A percentile compares a stretch with the other conserved stretches of the same genome.
Evolutionary conservation across 2,113 vertebrate genomes (phyloP).

Genomic region (Myodes glareolus): DNA sequence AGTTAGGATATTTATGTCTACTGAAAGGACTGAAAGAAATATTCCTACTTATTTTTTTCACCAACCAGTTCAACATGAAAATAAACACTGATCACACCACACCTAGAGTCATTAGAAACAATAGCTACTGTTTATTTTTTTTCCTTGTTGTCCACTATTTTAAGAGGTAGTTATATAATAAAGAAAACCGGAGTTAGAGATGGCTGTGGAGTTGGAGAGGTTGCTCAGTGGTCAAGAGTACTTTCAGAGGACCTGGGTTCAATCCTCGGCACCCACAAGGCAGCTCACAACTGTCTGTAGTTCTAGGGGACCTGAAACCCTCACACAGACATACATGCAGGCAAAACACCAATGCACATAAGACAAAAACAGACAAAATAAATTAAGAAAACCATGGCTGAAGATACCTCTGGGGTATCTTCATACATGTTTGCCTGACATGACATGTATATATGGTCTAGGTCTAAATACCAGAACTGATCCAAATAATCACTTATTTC

Average conservation of each 20-base stretch:
- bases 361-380: too few species aligned
- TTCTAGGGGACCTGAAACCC: too few species aligned
- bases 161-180: neutral
- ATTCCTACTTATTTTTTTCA: neutral
- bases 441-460: neutral
- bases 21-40: slow-evolving; percentile 14
- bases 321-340: too few species aligned
- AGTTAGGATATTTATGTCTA: slow-evolving; percentile 21
- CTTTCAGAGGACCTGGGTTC: too few species aligned
- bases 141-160: neutral
- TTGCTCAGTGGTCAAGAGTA: too few species aligned
- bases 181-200: neutral
- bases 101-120: slow-evolving; percentile 22
- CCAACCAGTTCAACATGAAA: neutral
- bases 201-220: too few species aligned
- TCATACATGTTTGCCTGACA: neutral
- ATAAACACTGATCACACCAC: neutral
- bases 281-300: too few species aligned
- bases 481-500: slow-evolving; percentile 19
- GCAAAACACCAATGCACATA: too few species aligned
- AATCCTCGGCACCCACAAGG: too few species aligned
- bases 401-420: neutral
- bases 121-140: neutral
- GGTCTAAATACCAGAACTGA: neutral
- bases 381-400: neutral